Percentiles rank a stretch among this genome's conserved stretches.
Conservation (phyloP, 2,797 vertebrate species). For the Clamator glandarius region DNA sequence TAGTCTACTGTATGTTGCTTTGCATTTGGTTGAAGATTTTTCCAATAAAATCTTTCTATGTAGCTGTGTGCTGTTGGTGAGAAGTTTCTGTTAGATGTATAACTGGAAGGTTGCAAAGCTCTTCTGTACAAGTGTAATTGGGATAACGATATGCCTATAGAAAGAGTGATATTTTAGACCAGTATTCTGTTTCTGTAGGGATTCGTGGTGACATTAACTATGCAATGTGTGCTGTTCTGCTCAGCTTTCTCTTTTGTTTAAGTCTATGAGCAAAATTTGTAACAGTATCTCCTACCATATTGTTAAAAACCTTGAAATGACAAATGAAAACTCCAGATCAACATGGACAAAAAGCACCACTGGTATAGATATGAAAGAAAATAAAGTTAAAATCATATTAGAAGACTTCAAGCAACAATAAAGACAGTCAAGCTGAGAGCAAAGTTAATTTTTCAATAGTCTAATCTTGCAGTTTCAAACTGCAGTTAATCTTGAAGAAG, state of each 20-base stretch:
- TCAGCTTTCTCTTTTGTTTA: slow-evolving; percentile 37
- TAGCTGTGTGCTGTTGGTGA: background rate
- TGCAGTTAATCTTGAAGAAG: background rate
- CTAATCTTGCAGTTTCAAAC: background rate
- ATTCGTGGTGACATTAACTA: slow-evolving; percentile 37
- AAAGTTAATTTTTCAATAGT: background rate
- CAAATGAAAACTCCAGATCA: background rate
- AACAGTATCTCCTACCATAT: background rate
- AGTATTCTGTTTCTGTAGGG: slow-evolving; percentile 22
- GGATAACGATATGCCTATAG: background rate
- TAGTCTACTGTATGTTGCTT: background rate
- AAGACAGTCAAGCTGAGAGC: background rate
- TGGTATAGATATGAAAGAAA: background rate
- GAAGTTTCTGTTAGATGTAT: background rate
- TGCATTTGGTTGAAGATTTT: background rate
- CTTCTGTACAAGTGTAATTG: background rate
- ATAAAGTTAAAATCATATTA: background rate
- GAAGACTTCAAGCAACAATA: background rate
- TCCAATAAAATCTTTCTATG: background rate
- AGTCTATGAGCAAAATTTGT: slow-evolving; percentile 17
- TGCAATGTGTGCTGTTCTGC: background rate
- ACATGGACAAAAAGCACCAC: background rate
- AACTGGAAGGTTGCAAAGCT: background rate
- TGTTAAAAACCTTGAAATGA: background rate
- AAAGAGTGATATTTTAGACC: slow-evolving; percentile 24